These are phyloP conservation scores for rat (Rattus norvegicus) DNA, from an alignment of 2,113 vertebrate genomes.

Conservation along the genomic window GRCr8 NC_086021.1:38207001-38207500, in stretches of 20 bases:
- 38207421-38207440: conserved; percentile 9
- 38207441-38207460: not conserved
- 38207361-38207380: not conserved
- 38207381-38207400: not conserved
- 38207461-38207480: conserved; percentile 3
- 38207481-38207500: conserved; percentile 7
- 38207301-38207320: not conserved
- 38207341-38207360: not conserved
- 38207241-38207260: not conserved
- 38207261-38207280: not conserved
- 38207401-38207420: not conserved
- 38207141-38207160: not conserved
- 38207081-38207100: not conserved
- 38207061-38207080: no score
- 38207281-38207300: not conserved
- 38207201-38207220: conserved; percentile 5
- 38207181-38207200: conserved; percentile 22
- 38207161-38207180: not conserved
- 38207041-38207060: not conserved
- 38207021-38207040: not conserved
- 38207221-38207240: not conserved
- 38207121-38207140: conserved; percentile 22
- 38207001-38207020: not conserved
- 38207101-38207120: not conserved
- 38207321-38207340: not conserved